Evolutionary conservation across 2,888 invertebrate species (phyloP).

Genomic region (Anorthoa munda): DNA sequence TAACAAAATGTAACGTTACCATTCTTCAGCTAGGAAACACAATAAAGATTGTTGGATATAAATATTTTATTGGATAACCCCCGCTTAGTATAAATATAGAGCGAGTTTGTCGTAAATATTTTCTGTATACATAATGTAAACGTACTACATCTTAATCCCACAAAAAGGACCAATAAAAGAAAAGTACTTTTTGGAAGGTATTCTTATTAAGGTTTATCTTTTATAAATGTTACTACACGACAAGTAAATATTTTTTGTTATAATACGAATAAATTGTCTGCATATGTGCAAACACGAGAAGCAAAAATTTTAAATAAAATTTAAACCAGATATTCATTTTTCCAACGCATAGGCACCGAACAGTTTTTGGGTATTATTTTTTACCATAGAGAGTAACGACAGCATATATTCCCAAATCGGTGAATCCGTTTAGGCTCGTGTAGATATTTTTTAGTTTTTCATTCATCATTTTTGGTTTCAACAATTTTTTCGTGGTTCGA

Average conservation of each 20-base stretch:
- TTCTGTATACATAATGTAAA: constrained; percentile 48
- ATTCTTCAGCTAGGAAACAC: constrained; percentile 53
- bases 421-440: constrained; percentile 38
- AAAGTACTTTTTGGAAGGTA: constrained; percentile 27
- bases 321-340: constrained; percentile 10
- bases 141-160: constrained; percentile 52
- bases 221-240: neutral
- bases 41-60: constrained; percentile 59
- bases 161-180: constrained; percentile 42
- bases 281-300: neutral
- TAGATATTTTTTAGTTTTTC: constrained; percentile 29
- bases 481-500: neutral
- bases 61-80: constrained; percentile 63
- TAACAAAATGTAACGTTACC: constrained; percentile 41
- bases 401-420: constrained; percentile 41
- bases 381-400: constrained; percentile 33
- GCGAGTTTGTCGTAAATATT: constrained; percentile 49
- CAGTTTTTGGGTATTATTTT: constrained; percentile 36
- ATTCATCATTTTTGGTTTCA: constrained; percentile 28
- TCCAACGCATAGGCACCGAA: neutral
- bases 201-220: constrained; percentile 24
- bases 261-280: constrained; percentile 1
- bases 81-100: constrained; percentile 52
- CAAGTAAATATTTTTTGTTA: constrained; percentile 4
- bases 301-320: constrained; percentile 18